Conservation (phyloP, 1,140 invertebrate species). For the Maconellicoccus hirsutus region DNA sequence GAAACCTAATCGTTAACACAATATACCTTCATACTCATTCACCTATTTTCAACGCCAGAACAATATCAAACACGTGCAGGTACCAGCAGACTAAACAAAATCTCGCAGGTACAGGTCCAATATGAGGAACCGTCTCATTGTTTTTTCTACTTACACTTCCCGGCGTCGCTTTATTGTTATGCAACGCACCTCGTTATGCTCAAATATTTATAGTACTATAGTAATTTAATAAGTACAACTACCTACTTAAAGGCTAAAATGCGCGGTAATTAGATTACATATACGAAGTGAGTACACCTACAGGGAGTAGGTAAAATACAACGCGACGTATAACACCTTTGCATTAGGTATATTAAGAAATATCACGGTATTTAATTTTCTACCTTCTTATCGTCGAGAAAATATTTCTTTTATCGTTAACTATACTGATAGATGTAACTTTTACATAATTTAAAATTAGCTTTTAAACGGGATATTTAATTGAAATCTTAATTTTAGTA, state of each 20-base stretch:
- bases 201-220: neutral
- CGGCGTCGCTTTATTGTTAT: neutral
- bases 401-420: neutral
- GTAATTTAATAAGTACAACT: neutral
- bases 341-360: neutral
- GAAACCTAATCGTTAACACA: neutral
- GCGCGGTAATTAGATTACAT: neutral
- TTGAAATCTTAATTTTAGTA: too few species aligned
- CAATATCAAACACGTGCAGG: slow-evolving; percentile 17
- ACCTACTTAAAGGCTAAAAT: neutral
- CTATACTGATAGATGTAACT: neutral
- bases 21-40: slow-evolving; percentile 12
- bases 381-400: neutral
- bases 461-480: too few species aligned
- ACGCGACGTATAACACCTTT: neutral
- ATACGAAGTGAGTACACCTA: too few species aligned
- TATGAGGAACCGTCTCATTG: neutral
- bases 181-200: neutral
- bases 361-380: neutral
- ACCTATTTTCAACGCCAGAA: neutral
- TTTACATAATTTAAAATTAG: neutral
- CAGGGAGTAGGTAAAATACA: too few species aligned
- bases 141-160: neutral
- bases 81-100: slow-evolving; percentile 18
- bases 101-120: neutral